Evolutionary conservation across 2,888 invertebrate genomes (phyloP), one percentile per base, ranked within the genome.

Genomic region (Unio delphinus): DNA sequence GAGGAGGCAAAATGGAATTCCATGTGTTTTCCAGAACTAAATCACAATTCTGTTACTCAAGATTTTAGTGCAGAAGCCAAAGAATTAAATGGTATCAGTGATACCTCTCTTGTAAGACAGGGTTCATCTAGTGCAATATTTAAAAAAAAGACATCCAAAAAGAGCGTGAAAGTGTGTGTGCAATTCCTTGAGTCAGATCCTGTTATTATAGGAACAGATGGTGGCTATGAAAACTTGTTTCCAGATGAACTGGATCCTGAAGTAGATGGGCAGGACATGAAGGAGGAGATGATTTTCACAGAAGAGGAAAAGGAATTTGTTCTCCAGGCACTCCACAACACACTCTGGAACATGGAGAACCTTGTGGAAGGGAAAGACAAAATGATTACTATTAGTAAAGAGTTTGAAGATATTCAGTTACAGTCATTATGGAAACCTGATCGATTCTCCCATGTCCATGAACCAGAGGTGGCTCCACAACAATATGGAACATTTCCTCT

Each of bases 291-390:
- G 11, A 74, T 80, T 5, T 78, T 86, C 55, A 83, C 84, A 5
- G 83, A 85, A 54, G 83, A 83, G 66, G 87, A 87, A 60, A 84
- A 84, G 62, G 82, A 84, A 45, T 84, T 86, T 79, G 84, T 85
- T 17, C 68, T 86, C 30, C 77, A 83, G 57, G 79, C 85, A 5
- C 72, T 86, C 23, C 84, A 86, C 61, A 87, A 87, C 66, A 87
- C 86, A 1, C 65, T 84, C 23, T 86, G 83, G 84, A 87, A 87
- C 72, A 80, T 84, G 6, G 82, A 84, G 63, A 83, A 85, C 72
- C 67, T 80, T 23, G 79, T 76, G 65, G 68, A 65, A 70, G 71
- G 69, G 34, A 68, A 30, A 18, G 26, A 58, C 4, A 59, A 63
- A 64, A 75, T 74, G 28, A 61, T 61, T n/a, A 60, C 68, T 23